A percentile compares a stretch with the other conserved stretches of the same genome.
phyloP scores from a whole-genome alignment of 2,888 invertebrate genomes.

The Drosophila yooni region DNA sequence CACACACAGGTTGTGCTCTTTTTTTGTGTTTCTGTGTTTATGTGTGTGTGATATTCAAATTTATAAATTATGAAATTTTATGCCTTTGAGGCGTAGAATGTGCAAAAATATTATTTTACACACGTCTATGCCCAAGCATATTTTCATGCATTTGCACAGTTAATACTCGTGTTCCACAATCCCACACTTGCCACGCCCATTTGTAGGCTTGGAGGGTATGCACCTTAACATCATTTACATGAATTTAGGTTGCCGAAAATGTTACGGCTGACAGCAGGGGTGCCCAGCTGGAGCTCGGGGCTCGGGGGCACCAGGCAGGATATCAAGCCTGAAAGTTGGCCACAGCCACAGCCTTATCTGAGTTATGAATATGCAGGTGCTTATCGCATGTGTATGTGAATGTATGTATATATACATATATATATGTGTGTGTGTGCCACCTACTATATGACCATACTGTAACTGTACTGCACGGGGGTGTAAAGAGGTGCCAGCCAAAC shows the following conservation, averaged over 20 bases:
- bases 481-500: background rate
- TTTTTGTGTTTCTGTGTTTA: slow-evolving; percentile 22
- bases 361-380: slow-evolving; percentile 80
- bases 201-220: slow-evolving; percentile 34
- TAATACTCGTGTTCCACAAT: slow-evolving; percentile 26
- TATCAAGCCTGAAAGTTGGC: slow-evolving; percentile 57
- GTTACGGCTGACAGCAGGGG: slow-evolving; percentile 31
- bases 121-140: slow-evolving; percentile 66
- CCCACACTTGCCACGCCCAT: slow-evolving; percentile 27
- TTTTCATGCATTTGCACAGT: slow-evolving; percentile 54
- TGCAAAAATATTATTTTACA: slow-evolving; percentile 79
- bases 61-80: slow-evolving; percentile 80
- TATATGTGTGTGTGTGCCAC: background rate
- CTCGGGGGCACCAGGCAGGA: slow-evolving; percentile 4
- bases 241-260: slow-evolving; percentile 68
- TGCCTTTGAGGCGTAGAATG: slow-evolving; percentile 71
- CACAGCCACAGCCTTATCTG: slow-evolving; percentile 65
- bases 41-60: slow-evolving; percentile 69
- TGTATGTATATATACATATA: background rate
- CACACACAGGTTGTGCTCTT: background rate
- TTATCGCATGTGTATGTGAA: slow-evolving; percentile 58
- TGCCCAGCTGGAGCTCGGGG: background rate
- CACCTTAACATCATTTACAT: slow-evolving; percentile 79
- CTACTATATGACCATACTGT: background rate
- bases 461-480: background rate